Evolutionary conservation across 64 coral and sea anemone genomes (phyloP).

Genomic region (Montipora sp.): DNA sequence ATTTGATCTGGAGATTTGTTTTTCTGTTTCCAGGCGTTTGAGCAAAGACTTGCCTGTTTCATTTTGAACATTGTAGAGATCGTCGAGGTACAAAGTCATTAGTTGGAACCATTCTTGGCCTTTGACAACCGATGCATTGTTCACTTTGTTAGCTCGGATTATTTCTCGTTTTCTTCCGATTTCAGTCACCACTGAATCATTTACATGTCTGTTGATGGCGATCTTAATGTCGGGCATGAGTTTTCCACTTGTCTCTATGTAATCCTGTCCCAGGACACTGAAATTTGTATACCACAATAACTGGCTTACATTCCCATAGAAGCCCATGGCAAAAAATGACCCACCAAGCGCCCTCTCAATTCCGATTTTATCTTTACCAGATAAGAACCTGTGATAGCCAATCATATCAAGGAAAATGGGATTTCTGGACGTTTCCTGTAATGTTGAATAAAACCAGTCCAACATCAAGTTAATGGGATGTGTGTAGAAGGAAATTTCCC

Average conservation of each 20-base stretch:
- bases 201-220: not conserved
- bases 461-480: constrained; percentile 31
- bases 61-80: constrained; percentile 58
- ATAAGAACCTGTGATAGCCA: constrained; percentile 61
- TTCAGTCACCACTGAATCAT: not conserved
- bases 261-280: constrained; percentile 40
- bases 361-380: constrained; percentile 64
- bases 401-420: constrained; percentile 8
- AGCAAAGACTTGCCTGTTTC: constrained; percentile 6
- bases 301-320: constrained; percentile 27
- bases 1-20: not conserved
- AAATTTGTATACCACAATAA: constrained; percentile 64
- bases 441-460: constrained; percentile 10
- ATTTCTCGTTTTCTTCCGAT: constrained; percentile 17
- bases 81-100: constrained; percentile 63
- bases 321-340: constrained; percentile 47
- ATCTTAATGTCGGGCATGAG: constrained; percentile 63
- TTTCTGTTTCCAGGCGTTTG: not conserved
- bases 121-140: not conserved
- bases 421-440: not conserved
- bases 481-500: constrained; percentile 58
- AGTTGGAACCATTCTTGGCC: constrained; percentile 49
- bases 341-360: constrained; percentile 72
- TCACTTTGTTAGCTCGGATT: constrained; percentile 33
- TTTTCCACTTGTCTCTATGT: constrained; percentile 18